Evolutionary conservation across 2,113 vertebrate species (phyloP), one percentile per base, ranked within the genome.

Genomic region (Muntiacus reevesi): DNA sequence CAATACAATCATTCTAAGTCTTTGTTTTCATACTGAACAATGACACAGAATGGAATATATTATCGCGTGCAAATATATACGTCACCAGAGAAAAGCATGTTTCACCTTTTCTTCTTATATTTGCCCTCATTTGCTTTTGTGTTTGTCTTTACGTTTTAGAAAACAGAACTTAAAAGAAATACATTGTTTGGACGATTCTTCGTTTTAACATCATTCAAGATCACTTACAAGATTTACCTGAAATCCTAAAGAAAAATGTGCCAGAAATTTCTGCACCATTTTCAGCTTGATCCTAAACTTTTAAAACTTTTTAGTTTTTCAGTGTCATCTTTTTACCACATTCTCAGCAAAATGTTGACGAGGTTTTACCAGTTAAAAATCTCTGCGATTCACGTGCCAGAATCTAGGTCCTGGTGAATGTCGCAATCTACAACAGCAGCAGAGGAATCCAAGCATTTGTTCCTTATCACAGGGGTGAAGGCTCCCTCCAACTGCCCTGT

Each of bases 21-120:
- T 97, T 97, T 97, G 78, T 50, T 90, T 98, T 97, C 60, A 92
- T 40, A 92, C 25, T 89, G 92, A 98, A 98, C 92, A 98, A 98
- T 83, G 87, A 97, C 97, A 94, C 82, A 64, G 33, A 87, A 76
- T 14, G 28, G 67, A 92, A 89, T 97, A 45, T 27, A 92, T 85
- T 52, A 89, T 81, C 59, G 89, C 60, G 33, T 36, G 33, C 43
- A 97, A 74, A 95, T 30, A 87, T 1, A 59, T 10, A 93, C 71
- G 74, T 92, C 79, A 78, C 94, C 67, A 85, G 76, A 96, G 33
- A 96, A 79, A 98, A 57, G 88, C 36, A 83, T 40, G 50, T 97
- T 94, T 27, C 59, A 78, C 84, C 89, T 98, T 98, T 93, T 96
- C 90, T 98, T 97, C 95, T 97, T 95, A 40, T 91, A 95, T 91